Conservation (phyloP, 2,888 invertebrate species). For the Pyrrhosoma nymphula region DNA sequence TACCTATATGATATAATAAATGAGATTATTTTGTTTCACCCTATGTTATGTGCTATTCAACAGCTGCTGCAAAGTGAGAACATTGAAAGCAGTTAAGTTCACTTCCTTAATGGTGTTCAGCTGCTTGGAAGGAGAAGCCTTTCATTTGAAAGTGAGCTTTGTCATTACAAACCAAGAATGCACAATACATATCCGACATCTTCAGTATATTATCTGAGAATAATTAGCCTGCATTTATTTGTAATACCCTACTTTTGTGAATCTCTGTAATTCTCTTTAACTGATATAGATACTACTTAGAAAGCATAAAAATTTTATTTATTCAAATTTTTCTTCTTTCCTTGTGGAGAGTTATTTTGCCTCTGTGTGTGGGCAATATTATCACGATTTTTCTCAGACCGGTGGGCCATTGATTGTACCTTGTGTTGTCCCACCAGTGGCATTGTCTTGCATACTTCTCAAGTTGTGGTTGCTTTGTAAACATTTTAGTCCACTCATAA, state of each 20-base stretch:
- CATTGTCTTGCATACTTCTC: background rate
- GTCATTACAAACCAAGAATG: constrained; percentile 62
- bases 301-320: background rate
- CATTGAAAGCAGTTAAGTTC: background rate
- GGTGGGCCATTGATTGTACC: background rate
- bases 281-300: background rate
- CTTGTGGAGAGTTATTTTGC: background rate
- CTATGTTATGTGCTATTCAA: constrained; percentile 29
- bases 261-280: constrained; percentile 40
- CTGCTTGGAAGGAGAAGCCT: background rate
- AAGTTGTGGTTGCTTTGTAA: background rate
- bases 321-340: background rate
- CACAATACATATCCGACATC: constrained; percentile 49
- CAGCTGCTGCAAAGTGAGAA: constrained; percentile 8
- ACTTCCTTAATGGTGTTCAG: background rate
- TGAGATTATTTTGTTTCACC: background rate
- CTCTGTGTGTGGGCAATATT: background rate
- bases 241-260: constrained; percentile 11
- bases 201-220: constrained; percentile 40
- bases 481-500: constrained; percentile 4
- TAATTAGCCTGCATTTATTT: constrained; percentile 26
- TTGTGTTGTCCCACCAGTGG: background rate
- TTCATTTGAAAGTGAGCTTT: background rate
- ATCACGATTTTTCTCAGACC: background rate
- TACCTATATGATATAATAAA: background rate